These are phyloP conservation scores for Scelioninae gen. 1 DNA, from an alignment of 2,888 invertebrate genomes.

Conservation along the genomic window DNA sequence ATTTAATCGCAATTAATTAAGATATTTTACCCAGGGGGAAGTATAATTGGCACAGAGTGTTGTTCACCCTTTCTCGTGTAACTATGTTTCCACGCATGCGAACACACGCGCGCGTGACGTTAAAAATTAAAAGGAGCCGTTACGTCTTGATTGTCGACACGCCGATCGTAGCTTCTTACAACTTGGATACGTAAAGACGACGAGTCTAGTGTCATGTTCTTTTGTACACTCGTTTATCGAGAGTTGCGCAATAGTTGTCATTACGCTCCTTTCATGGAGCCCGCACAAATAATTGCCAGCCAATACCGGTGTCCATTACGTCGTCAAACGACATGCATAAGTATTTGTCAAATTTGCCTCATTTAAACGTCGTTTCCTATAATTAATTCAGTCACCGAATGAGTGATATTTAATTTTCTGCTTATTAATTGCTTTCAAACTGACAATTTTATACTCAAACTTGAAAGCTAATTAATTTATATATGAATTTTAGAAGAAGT, in stretches of 20 bases:
- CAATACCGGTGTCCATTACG: constrained; percentile 6
- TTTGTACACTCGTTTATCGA: constrained; percentile 42
- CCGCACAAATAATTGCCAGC: constrained; percentile 32
- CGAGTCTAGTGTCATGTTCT: no score
- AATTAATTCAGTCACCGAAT: constrained; percentile 9
- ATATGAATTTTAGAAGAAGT: no score
- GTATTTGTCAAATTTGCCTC: constrained; percentile 14
- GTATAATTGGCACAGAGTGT: no score
- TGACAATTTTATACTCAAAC: neutral
- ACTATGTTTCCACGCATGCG: no score
- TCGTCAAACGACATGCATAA: constrained; percentile 13
- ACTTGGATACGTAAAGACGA: no score
- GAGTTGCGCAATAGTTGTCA: constrained; percentile 50
- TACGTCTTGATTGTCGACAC: no score
- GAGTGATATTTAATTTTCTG: constrained; percentile 14
- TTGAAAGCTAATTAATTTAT: neutral
- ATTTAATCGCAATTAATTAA: no score
- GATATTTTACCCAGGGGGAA: no score
- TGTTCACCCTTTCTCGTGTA: no score
- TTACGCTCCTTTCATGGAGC: constrained; percentile 41
- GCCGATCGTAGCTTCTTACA: no score
- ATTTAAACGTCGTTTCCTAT: neutral
- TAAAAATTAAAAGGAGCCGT: no score
- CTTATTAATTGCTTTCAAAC: constrained; percentile 22
- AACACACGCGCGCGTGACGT: no score